phyloP scores from a whole-genome alignment of 2,888 invertebrate genomes.

The Oscheius myriophilus region DNA sequence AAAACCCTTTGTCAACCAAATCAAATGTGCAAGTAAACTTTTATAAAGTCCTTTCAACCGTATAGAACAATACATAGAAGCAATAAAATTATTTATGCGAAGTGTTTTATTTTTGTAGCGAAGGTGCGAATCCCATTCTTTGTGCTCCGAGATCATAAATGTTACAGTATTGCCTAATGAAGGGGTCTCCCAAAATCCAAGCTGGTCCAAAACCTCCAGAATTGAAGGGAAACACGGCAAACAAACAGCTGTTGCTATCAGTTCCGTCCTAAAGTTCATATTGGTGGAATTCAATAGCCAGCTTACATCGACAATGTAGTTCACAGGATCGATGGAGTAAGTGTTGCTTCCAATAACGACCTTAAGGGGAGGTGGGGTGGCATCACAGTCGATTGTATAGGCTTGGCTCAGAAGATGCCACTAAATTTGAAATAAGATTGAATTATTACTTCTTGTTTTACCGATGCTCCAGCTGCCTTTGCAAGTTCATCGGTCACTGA shows the following conservation, averaged over 20 bases:
- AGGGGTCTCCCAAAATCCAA: slow-evolving; percentile 61
- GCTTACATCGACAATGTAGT: slow-evolving; percentile 32
- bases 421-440: too few species aligned
- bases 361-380: slow-evolving; percentile 30
- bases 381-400: slow-evolving; percentile 45
- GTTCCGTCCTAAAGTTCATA: slow-evolving; percentile 2
- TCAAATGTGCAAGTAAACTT: too few species aligned
- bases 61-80: too few species aligned
- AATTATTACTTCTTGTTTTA: too few species aligned
- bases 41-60: too few species aligned
- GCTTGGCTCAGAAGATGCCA: slow-evolving; percentile 29
- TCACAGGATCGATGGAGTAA: slow-evolving; percentile 38
- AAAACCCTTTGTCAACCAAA: too few species aligned
- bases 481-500: slow-evolving; percentile 34
- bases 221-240: slow-evolving; percentile 41
- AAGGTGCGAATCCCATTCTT: slow-evolving; percentile 29
- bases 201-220: slow-evolving; percentile 38
- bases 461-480: slow-evolving; percentile 34
- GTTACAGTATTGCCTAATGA: slow-evolving; percentile 41
- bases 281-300: not conserved
- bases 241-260: slow-evolving; percentile 22
- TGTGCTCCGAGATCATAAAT: slow-evolving; percentile 26
- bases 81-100: not conserved
- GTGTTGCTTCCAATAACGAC: slow-evolving; percentile 36
- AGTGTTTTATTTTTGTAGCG: slow-evolving; percentile 11